Evolutionary conservation across 53 echinoderm and acorn worm genomes (phyloP), one percentile per base, ranked within the genome.

Genomic region (Zoroaster sp.): DNA sequence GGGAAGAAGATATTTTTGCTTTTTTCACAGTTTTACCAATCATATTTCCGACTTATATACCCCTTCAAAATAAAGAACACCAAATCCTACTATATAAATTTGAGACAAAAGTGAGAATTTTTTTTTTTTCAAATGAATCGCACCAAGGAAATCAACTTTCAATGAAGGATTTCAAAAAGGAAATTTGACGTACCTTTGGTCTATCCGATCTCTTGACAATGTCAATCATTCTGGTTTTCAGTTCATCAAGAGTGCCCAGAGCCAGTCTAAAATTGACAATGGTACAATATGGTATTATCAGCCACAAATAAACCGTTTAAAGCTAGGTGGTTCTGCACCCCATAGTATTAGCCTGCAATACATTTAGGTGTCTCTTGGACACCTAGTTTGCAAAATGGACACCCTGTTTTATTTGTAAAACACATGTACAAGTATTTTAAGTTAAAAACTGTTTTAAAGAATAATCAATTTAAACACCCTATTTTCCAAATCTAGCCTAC

Each of bases 181-280:
- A 11, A 32, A 86, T 73, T 21, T 46, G 33, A 33, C 76, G 21
- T 87, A 98, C 98, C 94, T 98, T 98, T 81, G 98, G 98, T 71
- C 89, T 88, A 77, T 87, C 90, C 37, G 92, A 87, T 53, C 81
- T 90, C 40, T 77, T 93, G 40, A 94, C 65, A n/a, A 98, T 93
- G 46, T 92, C 87, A 6, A 93, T 38, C 51, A 98, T 69, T 74
- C 93, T 86, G 11, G 94, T 88, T 69, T 94, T 95, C 53, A 98
- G 83, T 12, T 95, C 91, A 30, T 95, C 87, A 0, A 98, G 71
- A 5, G 93, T 95, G 33, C 90, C 88, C 80, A 98, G 77, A 25
- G 89, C 91, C 53, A 98, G 74, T 68, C 98, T 98, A 86, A 28
- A 88, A 31, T 59, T 28, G 25, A 59, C 23, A 59, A 25, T 59